Conservation (phyloP, 2,113 vertebrate genomes). For the Camelus bactrianus region DNA sequence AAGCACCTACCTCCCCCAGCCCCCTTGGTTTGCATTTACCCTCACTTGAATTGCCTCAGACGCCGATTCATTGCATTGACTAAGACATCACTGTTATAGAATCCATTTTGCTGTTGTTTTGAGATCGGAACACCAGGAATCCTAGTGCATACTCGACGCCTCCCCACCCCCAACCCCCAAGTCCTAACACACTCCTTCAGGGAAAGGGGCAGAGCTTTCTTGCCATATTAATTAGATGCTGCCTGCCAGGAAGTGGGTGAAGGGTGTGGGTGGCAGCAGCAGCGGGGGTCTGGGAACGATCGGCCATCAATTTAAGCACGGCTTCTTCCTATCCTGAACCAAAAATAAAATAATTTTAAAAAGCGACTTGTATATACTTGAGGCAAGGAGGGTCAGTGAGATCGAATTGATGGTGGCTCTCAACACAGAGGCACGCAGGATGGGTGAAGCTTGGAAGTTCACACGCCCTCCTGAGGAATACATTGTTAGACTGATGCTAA, state of each 20-base stretch:
- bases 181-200: conserved; percentile 45
- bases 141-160: conserved; percentile 36
- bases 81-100: conserved; percentile 72
- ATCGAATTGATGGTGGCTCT: background rate
- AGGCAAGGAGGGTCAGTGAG: background rate
- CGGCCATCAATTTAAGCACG: background rate
- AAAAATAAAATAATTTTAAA: conserved; percentile 19
- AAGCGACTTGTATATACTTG: background rate
- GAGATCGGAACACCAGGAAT: conserved; percentile 64
- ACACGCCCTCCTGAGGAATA: conserved; percentile 24
- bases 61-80: conserved; percentile 68
- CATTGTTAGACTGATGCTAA: background rate
- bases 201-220: conserved; percentile 70
- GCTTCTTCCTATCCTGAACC: conserved; percentile 44
- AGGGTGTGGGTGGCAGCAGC: conserved; percentile 14
- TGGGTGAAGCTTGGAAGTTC: conserved; percentile 52
- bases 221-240: conserved; percentile 76
- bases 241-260: conserved; percentile 58
- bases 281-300: conserved; percentile 25
- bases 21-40: conserved; percentile 30
- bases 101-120: conserved; percentile 83
- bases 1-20: conserved; percentile 28
- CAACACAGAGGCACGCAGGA: background rate
- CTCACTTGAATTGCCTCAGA: conserved; percentile 62
- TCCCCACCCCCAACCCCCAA: conserved; percentile 50